phyloP scores from a whole-genome alignment of 2,888 invertebrate species.

The Lasiommata megera region DNA sequence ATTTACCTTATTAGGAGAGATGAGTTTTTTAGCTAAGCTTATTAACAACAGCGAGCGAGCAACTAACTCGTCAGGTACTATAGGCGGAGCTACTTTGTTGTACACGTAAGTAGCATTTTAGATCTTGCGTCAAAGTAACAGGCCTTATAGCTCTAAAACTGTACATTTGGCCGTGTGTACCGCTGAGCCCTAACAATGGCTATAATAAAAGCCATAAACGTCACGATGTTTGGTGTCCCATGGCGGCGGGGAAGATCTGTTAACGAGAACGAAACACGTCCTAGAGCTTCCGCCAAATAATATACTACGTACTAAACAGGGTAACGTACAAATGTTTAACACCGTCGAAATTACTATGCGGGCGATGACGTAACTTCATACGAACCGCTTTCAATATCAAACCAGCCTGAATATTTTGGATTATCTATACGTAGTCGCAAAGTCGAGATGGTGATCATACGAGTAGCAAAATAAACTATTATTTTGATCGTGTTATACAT shows the following conservation, averaged over 20 bases:
- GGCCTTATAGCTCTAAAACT: constrained; percentile 2
- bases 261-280: constrained; percentile 69
- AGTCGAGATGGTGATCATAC: too few relatives aligned
- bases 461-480: too few relatives aligned
- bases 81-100: constrained; percentile 12
- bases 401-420: too few relatives aligned
- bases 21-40: constrained; percentile 18
- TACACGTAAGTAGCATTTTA: constrained; percentile 11
- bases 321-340: too few relatives aligned
- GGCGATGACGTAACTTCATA: too few relatives aligned
- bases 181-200: constrained; percentile 56
- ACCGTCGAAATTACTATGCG: too few relatives aligned
- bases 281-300: constrained; percentile 54
- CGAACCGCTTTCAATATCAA: too few relatives aligned
- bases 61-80: constrained; percentile 10
- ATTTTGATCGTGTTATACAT: too few relatives aligned
- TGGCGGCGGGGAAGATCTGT: constrained; percentile 65
- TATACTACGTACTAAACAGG: constrained; percentile 9
- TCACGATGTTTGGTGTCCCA: constrained; percentile 68
- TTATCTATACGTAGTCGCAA: too few relatives aligned
- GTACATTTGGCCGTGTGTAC: constrained; percentile 30
- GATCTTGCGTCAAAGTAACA: constrained; percentile 9
- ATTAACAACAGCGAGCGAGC: constrained; percentile 5
- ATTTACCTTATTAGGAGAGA: not conserved
- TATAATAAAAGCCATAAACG: constrained; percentile 68